These are phyloP conservation scores for Toxostoma redivivum DNA, from an alignment of 2,113 vertebrate genomes.

Conservation along the genomic window DNA sequence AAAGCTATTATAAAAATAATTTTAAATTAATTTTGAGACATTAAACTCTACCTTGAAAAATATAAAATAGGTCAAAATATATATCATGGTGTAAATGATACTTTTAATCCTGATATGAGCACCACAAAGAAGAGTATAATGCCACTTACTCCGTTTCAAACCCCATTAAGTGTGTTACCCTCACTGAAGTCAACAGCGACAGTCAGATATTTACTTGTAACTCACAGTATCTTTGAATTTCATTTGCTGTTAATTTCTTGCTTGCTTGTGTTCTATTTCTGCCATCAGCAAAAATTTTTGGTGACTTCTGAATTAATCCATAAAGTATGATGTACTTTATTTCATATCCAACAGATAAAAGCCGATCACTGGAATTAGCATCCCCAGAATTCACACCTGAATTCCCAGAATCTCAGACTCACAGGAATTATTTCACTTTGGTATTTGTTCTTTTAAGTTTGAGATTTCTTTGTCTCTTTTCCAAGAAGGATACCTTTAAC, in stretches of 20 bases:
- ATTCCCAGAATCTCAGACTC: not conserved
- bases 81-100: not conserved
- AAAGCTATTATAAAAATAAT: not conserved
- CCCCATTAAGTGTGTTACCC: not conserved
- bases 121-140: not conserved
- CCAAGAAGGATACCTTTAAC: not conserved
- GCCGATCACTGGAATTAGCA: not conserved
- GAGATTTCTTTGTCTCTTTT: not conserved
- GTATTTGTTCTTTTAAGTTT: not conserved
- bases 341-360: not conserved
- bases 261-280: not conserved
- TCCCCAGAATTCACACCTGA: not conserved
- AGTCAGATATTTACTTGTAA: not conserved
- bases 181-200: not conserved
- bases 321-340: not conserved
- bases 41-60: not conserved
- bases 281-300: not conserved
- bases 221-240: not conserved
- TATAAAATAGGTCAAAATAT: not conserved
- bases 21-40: not conserved
- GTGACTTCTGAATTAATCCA: not conserved
- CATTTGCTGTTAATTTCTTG: not conserved
- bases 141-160: not conserved
- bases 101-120: not conserved
- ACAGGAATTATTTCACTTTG: not conserved